Conservation (phyloP, 2,113 vertebrate genomes). For the Marcusenius ussheri region DNA sequence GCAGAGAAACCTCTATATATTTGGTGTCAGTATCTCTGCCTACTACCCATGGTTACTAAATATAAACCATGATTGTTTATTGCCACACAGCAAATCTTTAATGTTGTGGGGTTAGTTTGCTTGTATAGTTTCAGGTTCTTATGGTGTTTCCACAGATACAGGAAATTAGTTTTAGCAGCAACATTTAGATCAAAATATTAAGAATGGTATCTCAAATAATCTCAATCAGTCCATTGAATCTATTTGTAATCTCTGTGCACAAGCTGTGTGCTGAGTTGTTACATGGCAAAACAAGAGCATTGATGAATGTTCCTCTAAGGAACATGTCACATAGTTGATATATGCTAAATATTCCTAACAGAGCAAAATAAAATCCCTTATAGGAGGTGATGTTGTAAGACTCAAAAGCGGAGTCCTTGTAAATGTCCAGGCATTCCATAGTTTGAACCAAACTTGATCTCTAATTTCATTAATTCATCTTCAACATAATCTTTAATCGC, state of each 20-base stretch:
- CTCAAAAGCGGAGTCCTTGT: not conserved
- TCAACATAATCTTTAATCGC: slow-evolving; percentile 79
- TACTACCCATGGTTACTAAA: not conserved
- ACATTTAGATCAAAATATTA: not conserved
- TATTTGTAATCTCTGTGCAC: not conserved
- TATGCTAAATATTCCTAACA: not conserved
- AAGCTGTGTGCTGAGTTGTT: not conserved
- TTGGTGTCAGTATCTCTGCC: not conserved
- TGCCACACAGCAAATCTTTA: not conserved
- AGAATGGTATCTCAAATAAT: not conserved
- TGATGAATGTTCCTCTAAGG: not conserved
- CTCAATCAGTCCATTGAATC: not conserved
- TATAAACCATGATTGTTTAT: not conserved
- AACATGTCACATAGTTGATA: not conserved
- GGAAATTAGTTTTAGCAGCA: not conserved
- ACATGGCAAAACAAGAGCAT: not conserved
- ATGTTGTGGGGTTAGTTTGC: not conserved
- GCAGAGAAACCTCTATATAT: not conserved
- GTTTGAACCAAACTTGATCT: slow-evolving; percentile 63
- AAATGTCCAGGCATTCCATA: slow-evolving; percentile 8
- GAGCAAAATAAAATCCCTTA: not conserved
- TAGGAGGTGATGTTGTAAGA: not conserved
- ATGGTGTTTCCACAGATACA: not conserved
- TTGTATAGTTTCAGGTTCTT: not conserved
- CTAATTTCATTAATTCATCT: slow-evolving; percentile 68